A percentile compares a stretch with the other conserved stretches of the same genome.
These are phyloP conservation scores for Podabrus alpinus DNA, from an alignment of 2,888 invertebrate genomes.

Conservation along the genomic window DNA sequence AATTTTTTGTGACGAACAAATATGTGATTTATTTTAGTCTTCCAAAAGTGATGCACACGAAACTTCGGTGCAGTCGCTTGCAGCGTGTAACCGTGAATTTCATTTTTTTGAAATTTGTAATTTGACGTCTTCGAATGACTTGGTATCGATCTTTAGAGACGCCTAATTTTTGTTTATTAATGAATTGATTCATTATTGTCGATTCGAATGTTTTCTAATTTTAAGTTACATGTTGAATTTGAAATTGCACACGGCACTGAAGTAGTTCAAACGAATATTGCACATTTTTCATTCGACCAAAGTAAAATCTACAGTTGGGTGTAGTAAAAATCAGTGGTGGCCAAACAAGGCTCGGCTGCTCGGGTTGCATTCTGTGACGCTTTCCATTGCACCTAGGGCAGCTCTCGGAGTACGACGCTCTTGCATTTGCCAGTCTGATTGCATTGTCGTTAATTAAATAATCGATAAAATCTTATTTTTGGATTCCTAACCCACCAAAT, in stretches of 20 bases:
- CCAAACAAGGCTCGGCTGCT: constrained; percentile 48
- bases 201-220: neutral
- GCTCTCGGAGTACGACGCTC: neutral
- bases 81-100: neutral
- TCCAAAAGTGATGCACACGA: neutral
- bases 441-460: neutral
- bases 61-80: neutral
- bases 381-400: constrained; percentile 34
- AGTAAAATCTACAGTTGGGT: constrained; percentile 36
- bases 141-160: neutral
- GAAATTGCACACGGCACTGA: constrained; percentile 41
- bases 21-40: neutral
- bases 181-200: neutral
- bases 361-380: constrained; percentile 43
- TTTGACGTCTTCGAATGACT: neutral
- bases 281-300: constrained; percentile 35
- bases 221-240: constrained; percentile 3
- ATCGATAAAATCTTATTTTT: neutral
- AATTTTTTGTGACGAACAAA: neutral
- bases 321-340: constrained; percentile 40
- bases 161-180: neutral
- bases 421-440: neutral
- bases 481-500: neutral
- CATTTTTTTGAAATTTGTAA: neutral
- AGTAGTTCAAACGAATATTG: constrained; percentile 36